phyloP scores from a whole-genome alignment of 1,140 invertebrate genomes.

The Nilaparvata lugens region DNA sequence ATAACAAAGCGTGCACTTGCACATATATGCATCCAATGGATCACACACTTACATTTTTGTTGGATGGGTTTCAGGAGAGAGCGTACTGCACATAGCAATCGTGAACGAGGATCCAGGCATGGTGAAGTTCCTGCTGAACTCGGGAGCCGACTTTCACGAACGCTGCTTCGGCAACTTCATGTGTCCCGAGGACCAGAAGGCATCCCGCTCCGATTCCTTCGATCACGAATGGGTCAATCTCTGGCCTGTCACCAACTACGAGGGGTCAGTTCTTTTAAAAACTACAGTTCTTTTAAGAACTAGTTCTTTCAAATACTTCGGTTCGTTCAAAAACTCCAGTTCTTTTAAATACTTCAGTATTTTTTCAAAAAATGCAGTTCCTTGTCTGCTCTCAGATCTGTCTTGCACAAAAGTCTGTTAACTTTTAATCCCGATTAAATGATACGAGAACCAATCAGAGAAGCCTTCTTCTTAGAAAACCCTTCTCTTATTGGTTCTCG shows the following conservation, averaged over 20 bases:
- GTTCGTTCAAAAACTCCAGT: too few relatives aligned
- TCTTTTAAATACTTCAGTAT: too few relatives aligned
- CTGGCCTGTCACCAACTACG: conserved; percentile 79
- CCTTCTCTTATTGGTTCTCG: too few relatives aligned
- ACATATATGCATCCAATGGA: not conserved
- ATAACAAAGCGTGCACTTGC: too few relatives aligned
- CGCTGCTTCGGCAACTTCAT: conserved; percentile 92
- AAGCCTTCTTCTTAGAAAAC: too few relatives aligned
- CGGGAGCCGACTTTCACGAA: conserved; percentile 83
- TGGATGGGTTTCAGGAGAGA: conserved; percentile 53
- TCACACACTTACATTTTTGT: not conserved
- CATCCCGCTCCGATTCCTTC: conserved; percentile 70
- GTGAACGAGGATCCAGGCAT: conserved; percentile 96
- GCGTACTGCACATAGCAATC: conserved; percentile 91
- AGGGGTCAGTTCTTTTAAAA: conserved; percentile 56
- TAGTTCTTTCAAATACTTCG: too few relatives aligned
- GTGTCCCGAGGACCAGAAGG: conserved; percentile 95
- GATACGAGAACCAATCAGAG: too few relatives aligned
- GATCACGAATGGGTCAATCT: conserved; percentile 91
- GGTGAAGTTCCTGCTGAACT: conserved; percentile 91
- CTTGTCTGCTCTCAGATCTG: too few relatives aligned
- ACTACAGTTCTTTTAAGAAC: too few relatives aligned
- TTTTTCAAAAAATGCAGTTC: too few relatives aligned
- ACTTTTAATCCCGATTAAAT: too few relatives aligned
- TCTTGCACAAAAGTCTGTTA: too few relatives aligned